Evolutionary conservation across 2,797 vertebrate species (phyloP).

Genomic region (Chelmon rostratus): DNA sequence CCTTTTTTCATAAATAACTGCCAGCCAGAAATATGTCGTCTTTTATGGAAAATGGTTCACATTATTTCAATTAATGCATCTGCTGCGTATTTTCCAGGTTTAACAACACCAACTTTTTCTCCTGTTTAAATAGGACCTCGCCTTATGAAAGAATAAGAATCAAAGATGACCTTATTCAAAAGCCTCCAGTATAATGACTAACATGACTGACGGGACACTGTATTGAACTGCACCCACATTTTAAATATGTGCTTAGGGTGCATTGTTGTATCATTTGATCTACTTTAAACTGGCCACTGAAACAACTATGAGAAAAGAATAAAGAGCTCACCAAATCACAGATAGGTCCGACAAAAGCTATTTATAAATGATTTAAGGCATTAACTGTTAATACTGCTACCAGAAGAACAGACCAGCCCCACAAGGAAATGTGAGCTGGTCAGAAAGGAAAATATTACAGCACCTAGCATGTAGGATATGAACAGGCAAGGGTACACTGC

Average conservation of each 20-base stretch:
- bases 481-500: constrained; percentile 13
- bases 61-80: constrained; percentile 2
- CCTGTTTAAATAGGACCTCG: neutral
- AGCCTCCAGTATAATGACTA: constrained; percentile 21
- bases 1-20: neutral
- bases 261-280: neutral
- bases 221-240: neutral
- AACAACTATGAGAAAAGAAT: neutral
- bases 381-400: constrained; percentile 1
- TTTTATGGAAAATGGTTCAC: neutral
- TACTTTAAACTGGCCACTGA: neutral
- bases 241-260: constrained; percentile 14
- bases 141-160: constrained; percentile 10
- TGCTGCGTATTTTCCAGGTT: neutral
- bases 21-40: neutral
- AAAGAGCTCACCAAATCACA: constrained; percentile 3
- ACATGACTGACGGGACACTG: neutral
- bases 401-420: neutral
- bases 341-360: constrained; percentile 21
- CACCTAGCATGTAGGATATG: constrained; percentile 4
- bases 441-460: constrained; percentile 1
- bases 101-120: neutral
- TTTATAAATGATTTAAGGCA: neutral
- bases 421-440: neutral
- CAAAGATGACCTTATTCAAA: constrained; percentile 34